phyloP scores from a whole-genome alignment of 2,797 vertebrate genomes.

The Gobio occitaniae region DNA sequence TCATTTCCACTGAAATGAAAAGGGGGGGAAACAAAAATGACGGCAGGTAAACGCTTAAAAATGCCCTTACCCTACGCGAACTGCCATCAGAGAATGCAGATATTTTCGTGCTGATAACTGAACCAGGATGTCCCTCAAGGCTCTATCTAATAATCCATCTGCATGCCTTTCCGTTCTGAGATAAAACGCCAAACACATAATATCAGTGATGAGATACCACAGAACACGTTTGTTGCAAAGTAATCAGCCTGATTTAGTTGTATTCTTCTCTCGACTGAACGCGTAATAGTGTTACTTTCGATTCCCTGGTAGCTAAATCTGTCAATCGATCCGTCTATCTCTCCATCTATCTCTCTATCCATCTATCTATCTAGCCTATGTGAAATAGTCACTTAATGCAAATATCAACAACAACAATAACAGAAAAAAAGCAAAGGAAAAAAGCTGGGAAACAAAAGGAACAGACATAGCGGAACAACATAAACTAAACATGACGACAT shows the following conservation, averaged over 20 bases:
- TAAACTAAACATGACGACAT: slow-evolving; percentile 61
- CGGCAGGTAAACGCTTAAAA: slow-evolving; percentile 78
- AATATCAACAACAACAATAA: slow-evolving; percentile 65
- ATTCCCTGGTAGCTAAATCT: slow-evolving; percentile 28
- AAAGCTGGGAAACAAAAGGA: slow-evolving; percentile 71
- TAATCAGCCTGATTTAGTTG: slow-evolving; percentile 26
- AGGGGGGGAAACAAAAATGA: slow-evolving; percentile 56
- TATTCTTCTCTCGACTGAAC: slow-evolving; percentile 25
- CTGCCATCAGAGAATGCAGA: slow-evolving; percentile 93
- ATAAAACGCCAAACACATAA: slow-evolving; percentile 82
- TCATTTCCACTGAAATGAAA: slow-evolving; percentile 61
- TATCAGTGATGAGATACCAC: slow-evolving; percentile 76
- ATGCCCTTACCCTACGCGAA: slow-evolving; percentile 92
- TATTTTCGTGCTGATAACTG: slow-evolving; percentile 94
- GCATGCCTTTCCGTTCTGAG: slow-evolving; percentile 87
- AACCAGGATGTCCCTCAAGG: slow-evolving; percentile 94
- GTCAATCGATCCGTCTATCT: slow-evolving; percentile 33
- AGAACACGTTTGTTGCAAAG: slow-evolving; percentile 44
- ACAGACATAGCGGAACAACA: slow-evolving; percentile 71
- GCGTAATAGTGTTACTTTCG: slow-evolving; percentile 41
- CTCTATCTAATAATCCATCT: slow-evolving; percentile 94
- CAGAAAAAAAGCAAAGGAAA: slow-evolving; percentile 70
- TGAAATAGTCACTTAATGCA: slow-evolving; percentile 20
- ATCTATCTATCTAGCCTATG: slow-evolving; percentile 37
- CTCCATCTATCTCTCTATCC: slow-evolving; percentile 10